Evolutionary conservation across 2,797 vertebrate species (phyloP).

Genomic region (Otus scops): DNA sequence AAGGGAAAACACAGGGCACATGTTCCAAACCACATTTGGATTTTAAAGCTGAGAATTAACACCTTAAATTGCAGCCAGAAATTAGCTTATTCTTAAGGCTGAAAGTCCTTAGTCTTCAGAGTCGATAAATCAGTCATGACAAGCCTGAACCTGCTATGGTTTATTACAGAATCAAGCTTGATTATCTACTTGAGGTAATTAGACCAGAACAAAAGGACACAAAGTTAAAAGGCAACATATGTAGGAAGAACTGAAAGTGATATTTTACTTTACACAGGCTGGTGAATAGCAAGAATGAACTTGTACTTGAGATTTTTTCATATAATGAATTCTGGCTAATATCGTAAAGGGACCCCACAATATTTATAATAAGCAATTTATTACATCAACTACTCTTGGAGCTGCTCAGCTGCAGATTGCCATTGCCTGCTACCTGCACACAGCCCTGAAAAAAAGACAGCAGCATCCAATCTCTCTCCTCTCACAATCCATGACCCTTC

Average conservation of each 20-base stretch:
- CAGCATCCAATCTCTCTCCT: not conserved
- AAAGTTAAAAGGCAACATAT: slow-evolving; percentile 34
- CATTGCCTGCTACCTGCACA: not conserved
- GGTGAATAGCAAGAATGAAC: not conserved
- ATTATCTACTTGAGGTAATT: slow-evolving; percentile 45
- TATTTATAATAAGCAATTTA: not conserved
- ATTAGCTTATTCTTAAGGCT: slow-evolving; percentile 3
- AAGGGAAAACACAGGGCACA: not conserved
- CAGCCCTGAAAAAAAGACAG: not conserved
- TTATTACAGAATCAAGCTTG: slow-evolving; percentile 56
- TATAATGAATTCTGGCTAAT: not conserved
- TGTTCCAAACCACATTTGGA: not conserved
- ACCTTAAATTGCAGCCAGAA: slow-evolving; percentile 41
- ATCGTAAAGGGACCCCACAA: not conserved
- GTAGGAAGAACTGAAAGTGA: not conserved
- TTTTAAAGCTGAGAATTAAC: slow-evolving; percentile 23
- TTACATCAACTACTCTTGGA: not conserved
- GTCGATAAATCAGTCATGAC: slow-evolving; percentile 30
- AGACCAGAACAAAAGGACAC: slow-evolving; percentile 48
- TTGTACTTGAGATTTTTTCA: not conserved
- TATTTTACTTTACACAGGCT: not conserved
- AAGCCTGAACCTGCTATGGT: not conserved
- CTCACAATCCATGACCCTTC: not conserved
- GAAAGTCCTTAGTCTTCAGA: slow-evolving; percentile 21
- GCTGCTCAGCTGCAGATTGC: not conserved